phyloP scores from a whole-genome alignment of 2,113 vertebrate species.

The Irena cyanogastra region DNA sequence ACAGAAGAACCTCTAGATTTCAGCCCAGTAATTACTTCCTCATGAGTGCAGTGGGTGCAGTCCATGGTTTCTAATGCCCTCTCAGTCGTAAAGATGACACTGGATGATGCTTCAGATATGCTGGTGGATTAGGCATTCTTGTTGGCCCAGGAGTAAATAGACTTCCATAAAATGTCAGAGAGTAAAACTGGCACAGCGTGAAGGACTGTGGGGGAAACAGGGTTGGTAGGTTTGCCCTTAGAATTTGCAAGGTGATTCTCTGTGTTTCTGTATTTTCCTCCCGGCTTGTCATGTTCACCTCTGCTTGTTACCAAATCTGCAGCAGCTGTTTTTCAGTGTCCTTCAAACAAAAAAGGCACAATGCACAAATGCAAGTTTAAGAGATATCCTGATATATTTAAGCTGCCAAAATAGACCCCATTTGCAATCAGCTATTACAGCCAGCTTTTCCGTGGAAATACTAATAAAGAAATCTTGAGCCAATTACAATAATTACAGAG shows the following conservation, averaged over 20 bases:
- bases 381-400: not conserved
- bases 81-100: not conserved
- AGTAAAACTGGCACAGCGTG: not conserved
- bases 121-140: not conserved
- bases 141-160: not conserved
- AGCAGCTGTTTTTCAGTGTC: not conserved
- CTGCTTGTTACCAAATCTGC: not conserved
- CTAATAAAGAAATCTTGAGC: not conserved
- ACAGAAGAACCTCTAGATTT: not conserved
- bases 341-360: not conserved
- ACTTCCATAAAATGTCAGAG: not conserved
- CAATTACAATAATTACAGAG: not conserved
- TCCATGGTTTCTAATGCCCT: not conserved
- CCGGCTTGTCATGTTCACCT: not conserved
- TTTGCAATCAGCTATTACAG: not conserved
- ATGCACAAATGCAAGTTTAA: not conserved
- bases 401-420: not conserved
- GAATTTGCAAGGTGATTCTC: not conserved
- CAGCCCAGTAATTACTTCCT: not conserved
- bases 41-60: not conserved
- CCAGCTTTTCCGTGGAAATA: conserved; percentile 11
- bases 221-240: not conserved
- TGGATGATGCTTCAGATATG: not conserved
- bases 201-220: not conserved
- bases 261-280: not conserved